A percentile compares a stretch with the other conserved stretches of the same genome.
phyloP scores from a whole-genome alignment of 2,888 invertebrate genomes.

The Tetramorium bicarinatum region DNA sequence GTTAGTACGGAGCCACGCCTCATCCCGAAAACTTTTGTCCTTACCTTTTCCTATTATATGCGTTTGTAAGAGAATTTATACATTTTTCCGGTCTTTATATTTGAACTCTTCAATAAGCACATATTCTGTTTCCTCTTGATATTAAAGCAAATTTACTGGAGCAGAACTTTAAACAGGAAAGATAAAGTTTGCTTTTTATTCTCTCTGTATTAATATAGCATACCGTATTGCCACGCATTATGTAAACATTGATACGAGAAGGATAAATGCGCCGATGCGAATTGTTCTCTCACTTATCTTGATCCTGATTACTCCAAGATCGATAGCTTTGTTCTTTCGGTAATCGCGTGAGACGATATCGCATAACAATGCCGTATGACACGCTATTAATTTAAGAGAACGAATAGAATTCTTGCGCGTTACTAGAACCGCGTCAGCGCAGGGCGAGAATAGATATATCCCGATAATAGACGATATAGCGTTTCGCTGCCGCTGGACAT shows the following conservation, averaged over 20 bases:
- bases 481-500: constrained; percentile 59
- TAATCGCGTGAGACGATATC: constrained; percentile 16
- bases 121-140: background rate
- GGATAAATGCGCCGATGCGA: constrained; percentile 15
- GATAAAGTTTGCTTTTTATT: constrained; percentile 18
- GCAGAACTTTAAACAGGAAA: background rate
- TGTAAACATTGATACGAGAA: constrained; percentile 29
- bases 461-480: constrained; percentile 73
- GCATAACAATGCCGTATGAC: constrained; percentile 37
- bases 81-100: background rate
- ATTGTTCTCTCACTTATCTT: constrained; percentile 20
- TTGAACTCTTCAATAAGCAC: background rate
- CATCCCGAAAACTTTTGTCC: background rate
- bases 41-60: background rate
- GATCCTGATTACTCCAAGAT: constrained; percentile 21
- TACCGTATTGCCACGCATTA: constrained; percentile 17
- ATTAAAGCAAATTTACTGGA: constrained; percentile 13
- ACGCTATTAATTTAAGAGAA: constrained; percentile 36
- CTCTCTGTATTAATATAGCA: background rate
- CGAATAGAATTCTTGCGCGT: constrained; percentile 35
- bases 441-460: constrained; percentile 27
- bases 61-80: background rate
- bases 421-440: constrained; percentile 26
- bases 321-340: constrained; percentile 40
- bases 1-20: too few relatives aligned